Base-by-base conservation (phyloP, 2,888 invertebrate species). In the Antitype chi region DNA sequence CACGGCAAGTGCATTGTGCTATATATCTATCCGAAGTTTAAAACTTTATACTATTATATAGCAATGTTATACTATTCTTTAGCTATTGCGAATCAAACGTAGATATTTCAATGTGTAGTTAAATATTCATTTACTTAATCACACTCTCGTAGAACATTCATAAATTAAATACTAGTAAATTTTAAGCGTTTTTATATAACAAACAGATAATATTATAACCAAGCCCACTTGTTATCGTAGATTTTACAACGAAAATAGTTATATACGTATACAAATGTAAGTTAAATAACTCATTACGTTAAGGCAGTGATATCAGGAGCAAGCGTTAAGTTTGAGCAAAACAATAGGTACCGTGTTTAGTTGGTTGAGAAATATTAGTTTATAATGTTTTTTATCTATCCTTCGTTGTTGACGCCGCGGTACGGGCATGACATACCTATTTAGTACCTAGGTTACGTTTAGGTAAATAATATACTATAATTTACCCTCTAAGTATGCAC, bases 211-310 rank as follows among this genome's bases (percentile, higher is more conserved):
- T 84, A 87, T 83, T 89, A 86, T 89, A 91, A 88, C 89, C 87
- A 92, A 90, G 81, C 88, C 90, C 92, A 94, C 91, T 94, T 94
- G 95, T 95, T 94, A 94, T 91, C 85, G 94, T 95, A 95, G 94
- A 94, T 95, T 95, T 95, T 95, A 95, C 95, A 96, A 96, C 95
- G 95, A 96, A 96, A 93, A 92, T 94, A 94, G 92, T 89, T 93
- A 93, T 93, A 90, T 89, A 93, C 91, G 88, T 87, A 90, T 93
- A 93, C 89, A 90, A 90, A 88, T 88, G 88, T 92, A 93, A 90
- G 88, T 88, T 88, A 82, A 87, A 88, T 85, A 80, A 86, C 86
- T 88, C 83, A 88, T 87, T 90, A 87, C 66, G 76, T 90, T 91
- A 91, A 87, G 89, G 85, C 82, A 74, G 81, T 81, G 81, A 77